phyloP scores from a whole-genome alignment of 2,113 vertebrate species.

The Puma concolor region DNA sequence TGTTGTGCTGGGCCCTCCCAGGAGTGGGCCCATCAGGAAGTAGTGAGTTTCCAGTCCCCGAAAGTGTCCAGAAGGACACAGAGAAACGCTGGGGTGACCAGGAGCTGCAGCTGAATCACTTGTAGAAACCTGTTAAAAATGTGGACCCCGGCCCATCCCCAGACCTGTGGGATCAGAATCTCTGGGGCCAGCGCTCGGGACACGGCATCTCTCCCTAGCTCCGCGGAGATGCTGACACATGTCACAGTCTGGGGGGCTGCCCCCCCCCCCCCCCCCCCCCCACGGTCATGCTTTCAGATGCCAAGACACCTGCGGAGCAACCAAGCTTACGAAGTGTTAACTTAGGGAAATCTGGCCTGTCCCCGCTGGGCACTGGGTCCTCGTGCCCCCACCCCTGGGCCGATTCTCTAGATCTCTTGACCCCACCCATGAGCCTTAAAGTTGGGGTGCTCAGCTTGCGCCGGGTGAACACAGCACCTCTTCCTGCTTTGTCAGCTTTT shows the following conservation, averaged over 20 bases:
- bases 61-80: neutral
- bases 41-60: neutral
- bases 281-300: neutral
- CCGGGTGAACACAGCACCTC: neutral
- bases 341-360: neutral
- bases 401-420: neutral
- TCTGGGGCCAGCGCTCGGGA: neutral
- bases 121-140: neutral
- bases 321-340: fast-evolving
- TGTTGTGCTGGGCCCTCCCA: neutral
- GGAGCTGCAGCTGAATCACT: neutral
- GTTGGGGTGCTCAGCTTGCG: neutral
- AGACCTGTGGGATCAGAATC: neutral
- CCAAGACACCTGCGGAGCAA: neutral
- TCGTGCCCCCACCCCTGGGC: neutral
- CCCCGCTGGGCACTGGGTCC: neutral
- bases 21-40: neutral
- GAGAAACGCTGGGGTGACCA: neutral
- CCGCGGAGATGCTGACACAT: fast-evolving
- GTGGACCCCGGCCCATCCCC: neutral
- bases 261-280: neutral
- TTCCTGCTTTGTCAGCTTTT: neutral
- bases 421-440: neutral
- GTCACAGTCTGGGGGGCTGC: neutral
- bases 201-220: neutral